Conservation (phyloP, 2,113 vertebrate genomes). For the Garra rufa region DNA sequence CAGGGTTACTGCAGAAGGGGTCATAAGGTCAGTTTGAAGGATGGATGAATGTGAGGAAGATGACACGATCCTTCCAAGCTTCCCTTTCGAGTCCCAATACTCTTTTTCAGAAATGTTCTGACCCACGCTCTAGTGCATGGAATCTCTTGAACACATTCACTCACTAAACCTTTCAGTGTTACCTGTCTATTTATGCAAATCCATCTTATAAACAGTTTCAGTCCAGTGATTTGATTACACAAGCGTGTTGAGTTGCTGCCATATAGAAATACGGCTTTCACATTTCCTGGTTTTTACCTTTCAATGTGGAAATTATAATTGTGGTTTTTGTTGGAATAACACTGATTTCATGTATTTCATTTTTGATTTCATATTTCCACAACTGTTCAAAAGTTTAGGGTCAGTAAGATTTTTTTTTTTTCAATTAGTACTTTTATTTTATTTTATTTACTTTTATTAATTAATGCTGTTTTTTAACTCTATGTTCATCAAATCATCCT, state of each 20-base stretch:
- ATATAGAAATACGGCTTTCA: not conserved
- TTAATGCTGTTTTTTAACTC: not conserved
- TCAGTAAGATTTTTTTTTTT: not conserved
- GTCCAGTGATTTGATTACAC: not conserved
- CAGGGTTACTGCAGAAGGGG: conserved; percentile 27
- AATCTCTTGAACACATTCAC: no score
- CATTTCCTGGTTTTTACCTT: not conserved
- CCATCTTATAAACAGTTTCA: not conserved
- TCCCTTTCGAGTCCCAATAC: not conserved
- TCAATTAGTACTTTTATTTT: not conserved
- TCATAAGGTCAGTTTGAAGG: conserved; percentile 24
- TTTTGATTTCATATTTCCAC: not conserved
- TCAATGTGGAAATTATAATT: not conserved
- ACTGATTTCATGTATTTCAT: not conserved
- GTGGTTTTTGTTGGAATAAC: not conserved
- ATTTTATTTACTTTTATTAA: no score
- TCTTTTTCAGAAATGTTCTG: not conserved
- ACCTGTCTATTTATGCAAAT: not conserved
- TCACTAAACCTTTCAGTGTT: no score
- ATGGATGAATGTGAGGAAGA: not conserved
- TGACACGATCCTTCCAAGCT: not conserved
- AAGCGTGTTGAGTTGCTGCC: not conserved
- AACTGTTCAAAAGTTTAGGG: not conserved
- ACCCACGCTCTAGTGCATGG: not conserved
- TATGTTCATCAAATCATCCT: not conserved